phyloP scores from a whole-genome alignment of 2,888 invertebrate genomes.

The Troglohyphantes excavatus region DNA sequence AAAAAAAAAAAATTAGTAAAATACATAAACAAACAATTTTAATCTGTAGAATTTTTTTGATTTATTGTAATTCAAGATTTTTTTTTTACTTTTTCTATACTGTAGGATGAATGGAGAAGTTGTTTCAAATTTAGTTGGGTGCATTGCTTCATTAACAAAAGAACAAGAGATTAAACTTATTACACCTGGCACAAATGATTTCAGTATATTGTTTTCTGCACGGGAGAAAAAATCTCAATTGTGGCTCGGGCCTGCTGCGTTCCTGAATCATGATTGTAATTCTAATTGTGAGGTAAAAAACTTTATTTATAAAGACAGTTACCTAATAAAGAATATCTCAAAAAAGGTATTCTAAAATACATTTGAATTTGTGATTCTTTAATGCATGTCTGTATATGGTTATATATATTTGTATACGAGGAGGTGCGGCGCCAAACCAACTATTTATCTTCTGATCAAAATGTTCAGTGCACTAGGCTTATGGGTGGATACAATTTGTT shows the following conservation, averaged over 20 bases:
- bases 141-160: constrained; percentile 97
- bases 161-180: constrained; percentile 95
- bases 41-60: no score
- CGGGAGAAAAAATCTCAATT: constrained; percentile 99
- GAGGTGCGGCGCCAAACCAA: no score
- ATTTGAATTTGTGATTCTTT: no score
- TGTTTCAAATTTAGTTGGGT: constrained; percentile 97
- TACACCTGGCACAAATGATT: constrained; percentile 98
- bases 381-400: neutral
- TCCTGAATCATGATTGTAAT: constrained; percentile 99
- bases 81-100: neutral
- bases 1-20: no score
- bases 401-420: neutral
- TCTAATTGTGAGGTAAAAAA: constrained; percentile 92
- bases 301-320: neutral
- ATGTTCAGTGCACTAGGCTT: no score
- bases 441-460: no score
- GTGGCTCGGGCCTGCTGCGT: constrained; percentile 99
- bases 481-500: no score
- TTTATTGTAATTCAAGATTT: neutral
- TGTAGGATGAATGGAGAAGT: constrained; percentile 92
- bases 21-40: no score
- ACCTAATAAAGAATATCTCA: no score
- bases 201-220: constrained; percentile 99
- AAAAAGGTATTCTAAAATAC: no score